Evolutionary conservation across 1,140 invertebrate genomes (phyloP), one percentile per base, ranked within the genome.

Genomic region (Rhagoletis pomonella): DNA sequence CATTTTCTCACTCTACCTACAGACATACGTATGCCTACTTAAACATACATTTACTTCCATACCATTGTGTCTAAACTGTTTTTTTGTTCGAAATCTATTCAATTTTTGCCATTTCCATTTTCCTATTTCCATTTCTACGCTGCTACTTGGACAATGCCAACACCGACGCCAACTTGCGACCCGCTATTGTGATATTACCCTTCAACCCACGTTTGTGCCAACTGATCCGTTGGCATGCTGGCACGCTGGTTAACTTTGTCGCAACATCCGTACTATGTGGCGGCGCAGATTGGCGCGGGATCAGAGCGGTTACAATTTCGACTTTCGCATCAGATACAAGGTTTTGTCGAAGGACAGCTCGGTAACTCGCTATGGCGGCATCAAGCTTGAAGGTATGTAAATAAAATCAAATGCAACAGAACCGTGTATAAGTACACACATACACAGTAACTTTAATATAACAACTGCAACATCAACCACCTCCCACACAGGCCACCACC

Each of bases 301-400:
- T 93, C 96, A 97, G 92, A 96, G 95, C 88, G 96, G 96, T 89
- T 97, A 97, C 93, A 97, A 97, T 93, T 97, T 97, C 90, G 96
- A 97, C 93, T 97, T 97, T 93, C 94, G 96, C 67, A 96, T 97
- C 95, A 95, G 96, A 87, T 97, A 97, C 92, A 97, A 97, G 93
- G 96, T 97, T 93, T 94, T 97, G 85, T 95, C 95, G 86, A 96
- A 94, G 90, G 95, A 96, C 88, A 95, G 95, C 88, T 96, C 97
- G 9, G 96, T 97, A n/a, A 96, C 97, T n/a, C 94, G 97, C 88
- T 97, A 97, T 90, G 96, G 96, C 81, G 95, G 95, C 89, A 94
- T 94, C 89, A 94, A 93, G 90, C 89, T 91, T 87, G 92, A 93
- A 90, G 91, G 92, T 29, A 29, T 29, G 29, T 91, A 87, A 39